These are phyloP conservation scores for Ctenosaura bakeri DNA, from an alignment of 2,797 vertebrate genomes.

Conservation along the genomic window DNA sequence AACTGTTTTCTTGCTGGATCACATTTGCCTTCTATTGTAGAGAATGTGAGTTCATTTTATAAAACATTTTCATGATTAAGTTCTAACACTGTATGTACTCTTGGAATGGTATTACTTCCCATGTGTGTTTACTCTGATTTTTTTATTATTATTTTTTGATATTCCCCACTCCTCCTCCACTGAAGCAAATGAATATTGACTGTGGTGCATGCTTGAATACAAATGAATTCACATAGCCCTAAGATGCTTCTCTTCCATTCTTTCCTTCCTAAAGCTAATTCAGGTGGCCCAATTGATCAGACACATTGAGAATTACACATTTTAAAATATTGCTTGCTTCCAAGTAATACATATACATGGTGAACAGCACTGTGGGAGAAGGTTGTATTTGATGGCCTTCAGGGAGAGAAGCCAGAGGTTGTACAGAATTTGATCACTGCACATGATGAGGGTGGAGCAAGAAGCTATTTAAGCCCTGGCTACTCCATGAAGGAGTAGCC, in stretches of 20 bases:
- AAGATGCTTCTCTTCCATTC: not conserved
- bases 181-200: not conserved
- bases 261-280: not conserved
- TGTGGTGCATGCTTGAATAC: not conserved
- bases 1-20: conserved; percentile 58
- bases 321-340: not conserved
- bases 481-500: too few relatives aligned
- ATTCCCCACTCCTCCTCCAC: not conserved
- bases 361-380: too few relatives aligned
- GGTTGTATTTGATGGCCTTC: too few relatives aligned
- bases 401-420: too few relatives aligned
- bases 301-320: not conserved
- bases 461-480: too few relatives aligned
- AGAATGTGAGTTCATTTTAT: not conserved
- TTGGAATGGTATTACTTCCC: not conserved
- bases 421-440: too few relatives aligned
- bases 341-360: not conserved
- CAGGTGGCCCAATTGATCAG: not conserved
- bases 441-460: too few relatives aligned
- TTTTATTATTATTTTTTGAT: not conserved
- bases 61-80: not conserved
- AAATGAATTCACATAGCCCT: not conserved
- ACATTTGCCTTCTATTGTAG: conserved; percentile 33
- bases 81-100: not conserved
- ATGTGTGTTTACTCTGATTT: too few relatives aligned